Percentiles rank a stretch among this genome's conserved stretches.
These are phyloP conservation scores for Aphrocallistes beatrix DNA, from an alignment of 37 sponge, comb jelly and placozoan species.

Conservation along the genomic window DNA sequence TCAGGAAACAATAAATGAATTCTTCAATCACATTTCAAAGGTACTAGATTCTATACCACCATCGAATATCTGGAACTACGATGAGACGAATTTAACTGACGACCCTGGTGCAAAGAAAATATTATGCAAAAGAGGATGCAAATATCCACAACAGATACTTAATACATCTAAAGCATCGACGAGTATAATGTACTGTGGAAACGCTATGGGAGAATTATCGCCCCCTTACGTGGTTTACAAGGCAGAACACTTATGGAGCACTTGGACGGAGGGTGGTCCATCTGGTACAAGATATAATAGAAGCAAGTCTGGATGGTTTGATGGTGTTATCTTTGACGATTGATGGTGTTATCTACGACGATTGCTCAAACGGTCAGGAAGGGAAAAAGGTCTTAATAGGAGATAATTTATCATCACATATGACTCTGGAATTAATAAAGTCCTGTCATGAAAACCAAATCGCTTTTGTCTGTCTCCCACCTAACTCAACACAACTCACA, in stretches of 20 bases:
- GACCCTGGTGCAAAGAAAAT: background rate
- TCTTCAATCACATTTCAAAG: slow-evolving; percentile 15
- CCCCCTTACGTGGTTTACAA: slow-evolving; percentile 19
- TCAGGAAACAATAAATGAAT: background rate
- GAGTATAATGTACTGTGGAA: slow-evolving; percentile 13
- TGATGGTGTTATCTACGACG: background rate
- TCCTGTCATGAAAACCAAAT: slow-evolving; percentile 5
- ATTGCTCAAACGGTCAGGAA: slow-evolving; percentile 13
- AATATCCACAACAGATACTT: background rate
- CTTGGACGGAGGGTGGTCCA: slow-evolving; percentile 11
- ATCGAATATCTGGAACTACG: slow-evolving; percentile 16
- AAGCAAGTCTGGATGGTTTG: slow-evolving; percentile 17
- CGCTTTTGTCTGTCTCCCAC: slow-evolving; percentile 5
- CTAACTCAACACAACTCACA: slow-evolving; percentile 11
- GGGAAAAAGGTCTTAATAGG: background rate
- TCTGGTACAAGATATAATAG: slow-evolving; percentile 9
- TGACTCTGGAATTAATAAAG: background rate
- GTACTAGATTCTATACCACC: slow-evolving; percentile 13
- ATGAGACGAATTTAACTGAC: slow-evolving; percentile 15
- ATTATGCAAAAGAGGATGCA: slow-evolving; percentile 5
- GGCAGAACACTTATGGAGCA: background rate
- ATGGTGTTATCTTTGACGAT: slow-evolving; percentile 17
- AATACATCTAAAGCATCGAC: slow-evolving; percentile 9
- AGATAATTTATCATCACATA: slow-evolving; percentile 13
- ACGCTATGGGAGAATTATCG: slow-evolving; percentile 10